These are phyloP conservation scores for Scaptomyza pallida DNA, from an alignment of 1,140 invertebrate species.

Conservation along the genomic window DNA sequence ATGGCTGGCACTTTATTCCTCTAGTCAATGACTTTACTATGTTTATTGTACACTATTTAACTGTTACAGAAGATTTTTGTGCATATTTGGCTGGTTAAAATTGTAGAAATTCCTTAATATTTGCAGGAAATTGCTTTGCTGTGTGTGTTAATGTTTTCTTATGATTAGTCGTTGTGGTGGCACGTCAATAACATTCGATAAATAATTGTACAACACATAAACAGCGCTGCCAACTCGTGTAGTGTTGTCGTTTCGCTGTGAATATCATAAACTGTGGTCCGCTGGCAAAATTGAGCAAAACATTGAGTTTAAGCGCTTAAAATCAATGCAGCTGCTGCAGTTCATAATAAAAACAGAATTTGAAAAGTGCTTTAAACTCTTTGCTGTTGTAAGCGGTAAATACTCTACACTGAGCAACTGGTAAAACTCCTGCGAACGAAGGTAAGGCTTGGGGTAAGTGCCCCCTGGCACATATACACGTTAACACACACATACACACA, in stretches of 20 bases:
- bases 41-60: constrained; percentile 35
- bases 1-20: constrained; percentile 12
- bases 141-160: constrained; percentile 46
- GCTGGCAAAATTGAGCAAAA: constrained; percentile 49
- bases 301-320: constrained; percentile 43
- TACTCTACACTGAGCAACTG: constrained; percentile 1
- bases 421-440: constrained; percentile 27
- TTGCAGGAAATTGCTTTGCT: constrained; percentile 38
- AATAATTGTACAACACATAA: background rate
- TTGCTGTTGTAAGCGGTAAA: constrained; percentile 3
- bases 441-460: constrained; percentile 43
- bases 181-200: constrained; percentile 25
- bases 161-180: constrained; percentile 37
- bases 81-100: constrained; percentile 28
- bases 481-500: background rate
- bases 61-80: constrained; percentile 2
- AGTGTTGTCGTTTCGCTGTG: constrained; percentile 15
- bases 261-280: constrained; percentile 37
- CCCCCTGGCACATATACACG: constrained; percentile 11
- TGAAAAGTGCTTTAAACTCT: background rate
- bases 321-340: constrained; percentile 28
- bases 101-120: constrained; percentile 33
- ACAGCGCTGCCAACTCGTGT: constrained; percentile 28
- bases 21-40: constrained; percentile 3
- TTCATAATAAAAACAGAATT: background rate